A percentile compares a stretch with the other conserved stretches of the same genome.
Conservation (phyloP, 2,888 invertebrate species). For the Zygogramma bicolorata region DNA sequence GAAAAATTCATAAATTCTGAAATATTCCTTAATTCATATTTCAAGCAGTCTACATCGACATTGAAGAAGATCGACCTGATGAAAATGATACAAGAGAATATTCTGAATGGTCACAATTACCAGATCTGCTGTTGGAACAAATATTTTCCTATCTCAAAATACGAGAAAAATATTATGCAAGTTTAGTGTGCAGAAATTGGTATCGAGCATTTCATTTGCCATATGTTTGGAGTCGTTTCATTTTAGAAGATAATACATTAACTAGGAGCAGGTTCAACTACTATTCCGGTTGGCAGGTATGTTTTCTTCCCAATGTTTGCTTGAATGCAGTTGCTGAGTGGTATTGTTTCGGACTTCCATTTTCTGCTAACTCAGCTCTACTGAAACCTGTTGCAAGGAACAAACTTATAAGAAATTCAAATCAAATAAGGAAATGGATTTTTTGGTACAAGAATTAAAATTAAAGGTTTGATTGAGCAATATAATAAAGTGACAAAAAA, state of each 20-base stretch:
- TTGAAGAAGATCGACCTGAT: conserved; percentile 63
- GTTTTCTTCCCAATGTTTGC: not conserved
- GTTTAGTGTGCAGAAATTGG: conserved; percentile 77
- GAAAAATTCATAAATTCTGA: not conserved
- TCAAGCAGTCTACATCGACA: conserved; percentile 61
- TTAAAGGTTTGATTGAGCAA: too few relatives aligned
- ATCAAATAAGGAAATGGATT: too few relatives aligned
- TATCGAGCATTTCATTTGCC: conserved; percentile 79
- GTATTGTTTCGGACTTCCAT: too few relatives aligned
- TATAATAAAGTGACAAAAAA: too few relatives aligned
- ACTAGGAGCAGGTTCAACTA: conserved; percentile 83
- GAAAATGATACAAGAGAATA: conserved; percentile 64
- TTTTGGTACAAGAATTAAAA: too few relatives aligned
- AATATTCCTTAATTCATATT: conserved; percentile 11
- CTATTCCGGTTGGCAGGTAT: conserved; percentile 83
- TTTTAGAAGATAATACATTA: conserved; percentile 78
- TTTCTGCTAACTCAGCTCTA: too few relatives aligned
- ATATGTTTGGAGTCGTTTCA: conserved; percentile 81
- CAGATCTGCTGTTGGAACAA: conserved; percentile 79
- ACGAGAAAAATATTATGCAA: conserved; percentile 79
- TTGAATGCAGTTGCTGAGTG: too few relatives aligned
- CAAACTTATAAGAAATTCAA: too few relatives aligned
- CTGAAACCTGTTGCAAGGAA: too few relatives aligned
- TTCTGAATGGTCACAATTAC: conserved; percentile 76
- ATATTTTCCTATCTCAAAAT: conserved; percentile 78